Percentiles rank a stretch among this genome's conserved stretches.
phyloP scores from a whole-genome alignment of 2,888 invertebrate genomes.

The Thereva nobilitata region DNA sequence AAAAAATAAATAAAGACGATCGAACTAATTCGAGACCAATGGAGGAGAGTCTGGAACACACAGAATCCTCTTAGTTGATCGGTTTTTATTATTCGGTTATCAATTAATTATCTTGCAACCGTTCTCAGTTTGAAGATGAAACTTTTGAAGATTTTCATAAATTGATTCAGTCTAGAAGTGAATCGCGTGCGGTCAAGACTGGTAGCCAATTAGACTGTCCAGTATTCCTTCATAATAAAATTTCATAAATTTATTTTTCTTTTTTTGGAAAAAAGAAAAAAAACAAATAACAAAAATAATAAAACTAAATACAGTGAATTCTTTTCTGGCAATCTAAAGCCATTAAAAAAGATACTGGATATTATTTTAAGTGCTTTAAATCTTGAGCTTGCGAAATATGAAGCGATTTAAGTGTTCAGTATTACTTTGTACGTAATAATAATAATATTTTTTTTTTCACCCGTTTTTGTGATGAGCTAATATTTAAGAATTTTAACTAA shows the following conservation, averaged over 20 bases:
- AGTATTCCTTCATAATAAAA: too few relatives aligned
- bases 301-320: neutral
- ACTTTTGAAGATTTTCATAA: slow-evolving; percentile 6
- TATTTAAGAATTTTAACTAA: slow-evolving; percentile 16
- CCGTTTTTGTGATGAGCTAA: neutral
- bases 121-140: slow-evolving; percentile 10
- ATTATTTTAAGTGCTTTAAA: neutral
- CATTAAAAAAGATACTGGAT: neutral
- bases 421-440: slow-evolving; percentile 55
- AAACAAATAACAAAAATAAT: too few relatives aligned
- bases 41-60: neutral
- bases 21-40: slow-evolving; percentile 6
- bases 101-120: slow-evolving; percentile 17
- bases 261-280: too few relatives aligned
- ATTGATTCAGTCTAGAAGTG: slow-evolving; percentile 18
- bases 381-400: slow-evolving; percentile 38
- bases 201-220: too few relatives aligned
- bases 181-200: slow-evolving; percentile 1
- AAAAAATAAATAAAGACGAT: too few relatives aligned
- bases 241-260: too few relatives aligned
- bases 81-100: slow-evolving; percentile 23
- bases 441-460: slow-evolving; percentile 29
- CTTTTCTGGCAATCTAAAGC: neutral
- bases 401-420: slow-evolving; percentile 53
- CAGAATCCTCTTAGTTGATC: slow-evolving; percentile 16